A percentile compares a stretch with the other conserved stretches of the same genome.
Evolutionary conservation across 2,888 invertebrate genomes (phyloP).

Genomic region (Limnephilus lunatus): DNA sequence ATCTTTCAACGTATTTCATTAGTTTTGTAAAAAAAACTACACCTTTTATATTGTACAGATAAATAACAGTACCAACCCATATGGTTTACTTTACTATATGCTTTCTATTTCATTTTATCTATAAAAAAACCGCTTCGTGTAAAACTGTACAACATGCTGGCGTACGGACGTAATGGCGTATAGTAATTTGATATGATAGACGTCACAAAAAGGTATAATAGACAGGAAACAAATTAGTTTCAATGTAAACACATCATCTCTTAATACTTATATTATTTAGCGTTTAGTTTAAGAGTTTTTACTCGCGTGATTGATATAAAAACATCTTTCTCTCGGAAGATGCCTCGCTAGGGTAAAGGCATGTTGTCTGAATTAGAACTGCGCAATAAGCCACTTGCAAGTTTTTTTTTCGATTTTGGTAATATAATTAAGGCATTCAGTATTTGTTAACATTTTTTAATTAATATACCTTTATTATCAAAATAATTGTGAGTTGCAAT

Average conservation of each 20-base stretch:
- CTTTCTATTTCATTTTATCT: conserved; percentile 2
- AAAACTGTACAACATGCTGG: not conserved
- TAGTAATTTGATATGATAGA: not conserved
- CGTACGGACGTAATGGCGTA: not conserved
- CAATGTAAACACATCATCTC: not conserved
- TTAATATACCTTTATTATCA: too few relatives aligned
- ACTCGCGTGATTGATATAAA: not conserved
- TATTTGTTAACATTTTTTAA: not conserved
- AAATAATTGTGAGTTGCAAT: too few relatives aligned
- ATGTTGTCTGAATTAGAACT: not conserved
- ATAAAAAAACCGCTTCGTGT: not conserved
- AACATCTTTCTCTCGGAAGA: not conserved
- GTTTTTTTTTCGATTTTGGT: not conserved
- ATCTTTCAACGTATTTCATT: too few relatives aligned
- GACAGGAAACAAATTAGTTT: not conserved
- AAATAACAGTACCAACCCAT: not conserved
- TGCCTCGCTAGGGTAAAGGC: not conserved
- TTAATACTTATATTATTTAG: not conserved
- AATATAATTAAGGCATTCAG: not conserved
- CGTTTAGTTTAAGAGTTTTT: not conserved
- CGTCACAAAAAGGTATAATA: not conserved
- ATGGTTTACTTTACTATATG: not conserved
- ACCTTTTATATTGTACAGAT: not conserved
- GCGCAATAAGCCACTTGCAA: not conserved
- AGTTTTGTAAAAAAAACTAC: not conserved